phyloP scores from a whole-genome alignment of 2,888 invertebrate species.

The Cataglyphis livida region DNA sequence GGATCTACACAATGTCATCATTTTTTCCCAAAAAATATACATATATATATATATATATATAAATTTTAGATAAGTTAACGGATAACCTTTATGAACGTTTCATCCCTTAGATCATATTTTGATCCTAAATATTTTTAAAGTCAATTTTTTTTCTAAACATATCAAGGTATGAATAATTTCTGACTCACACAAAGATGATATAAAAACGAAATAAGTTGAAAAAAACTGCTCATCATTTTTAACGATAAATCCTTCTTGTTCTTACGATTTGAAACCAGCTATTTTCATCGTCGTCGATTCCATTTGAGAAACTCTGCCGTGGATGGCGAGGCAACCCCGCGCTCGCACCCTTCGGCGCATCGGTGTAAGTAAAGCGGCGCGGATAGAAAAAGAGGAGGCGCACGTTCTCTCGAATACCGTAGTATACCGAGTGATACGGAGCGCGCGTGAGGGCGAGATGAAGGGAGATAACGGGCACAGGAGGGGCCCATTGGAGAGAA shows the following conservation, averaged over 20 bases:
- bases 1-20: not conserved
- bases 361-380: constrained; percentile 33
- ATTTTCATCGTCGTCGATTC: not conserved
- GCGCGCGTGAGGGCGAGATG: constrained; percentile 40
- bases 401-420: not conserved
- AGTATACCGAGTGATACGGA: constrained; percentile 19
- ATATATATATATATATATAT: not conserved
- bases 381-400: constrained; percentile 31
- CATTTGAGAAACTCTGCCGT: constrained; percentile 29
- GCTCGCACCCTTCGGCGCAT: constrained; percentile 35
- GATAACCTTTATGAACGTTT: not conserved
- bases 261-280: not conserved
- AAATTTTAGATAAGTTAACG: not conserved
- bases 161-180: not conserved
- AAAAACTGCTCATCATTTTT: not conserved
- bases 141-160: not conserved
- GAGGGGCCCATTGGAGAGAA: constrained; percentile 48
- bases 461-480: constrained; percentile 59
- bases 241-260: not conserved
- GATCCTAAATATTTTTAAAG: no score
- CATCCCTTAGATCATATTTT: not conserved
- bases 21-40: no score
- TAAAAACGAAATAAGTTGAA: not conserved
- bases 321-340: not conserved
- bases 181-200: not conserved